Conservation (phyloP, 2,113 vertebrate species). For the Agelaius phoeniceus region DNA sequence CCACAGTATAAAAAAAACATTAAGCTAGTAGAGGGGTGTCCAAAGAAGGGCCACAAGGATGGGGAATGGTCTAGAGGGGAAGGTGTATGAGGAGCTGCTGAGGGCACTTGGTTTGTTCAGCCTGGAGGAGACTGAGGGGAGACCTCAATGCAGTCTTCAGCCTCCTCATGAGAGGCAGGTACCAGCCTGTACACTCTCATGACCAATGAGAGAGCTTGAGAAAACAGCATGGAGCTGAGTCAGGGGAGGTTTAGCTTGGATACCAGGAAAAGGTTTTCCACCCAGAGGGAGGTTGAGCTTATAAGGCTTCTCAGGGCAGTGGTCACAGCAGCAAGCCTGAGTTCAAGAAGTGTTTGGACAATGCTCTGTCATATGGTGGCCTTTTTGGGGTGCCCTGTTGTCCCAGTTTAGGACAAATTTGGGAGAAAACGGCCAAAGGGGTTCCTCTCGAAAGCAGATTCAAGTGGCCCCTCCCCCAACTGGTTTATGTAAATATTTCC, state of each 20-base stretch:
- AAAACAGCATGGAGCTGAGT: not conserved
- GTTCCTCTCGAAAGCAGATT: not conserved
- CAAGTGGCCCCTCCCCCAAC: not conserved
- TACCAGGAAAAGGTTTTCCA: not conserved
- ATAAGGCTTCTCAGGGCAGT: not conserved
- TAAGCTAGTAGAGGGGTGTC: not conserved
- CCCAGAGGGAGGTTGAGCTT: not conserved
- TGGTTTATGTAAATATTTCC: not conserved
- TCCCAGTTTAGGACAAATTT: not conserved
- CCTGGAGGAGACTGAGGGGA: not conserved
- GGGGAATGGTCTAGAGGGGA: not conserved
- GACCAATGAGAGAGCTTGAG: not conserved
- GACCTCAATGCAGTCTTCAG: not conserved
- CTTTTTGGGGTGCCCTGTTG: not conserved
- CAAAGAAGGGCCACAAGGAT: not conserved
- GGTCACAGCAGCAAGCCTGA: not conserved
- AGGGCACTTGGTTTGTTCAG: not conserved
- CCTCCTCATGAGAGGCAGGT: not conserved
- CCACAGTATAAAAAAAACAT: not conserved
- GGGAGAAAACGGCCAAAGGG: not conserved
- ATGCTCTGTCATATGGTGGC: not conserved
- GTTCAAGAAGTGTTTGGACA: not conserved
- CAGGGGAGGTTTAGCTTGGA: not conserved
- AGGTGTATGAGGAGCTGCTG: not conserved
- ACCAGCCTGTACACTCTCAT: not conserved